Evolutionary conservation across 2,113 vertebrate species (phyloP).

Genomic region (Vulpes lagopus): DNA sequence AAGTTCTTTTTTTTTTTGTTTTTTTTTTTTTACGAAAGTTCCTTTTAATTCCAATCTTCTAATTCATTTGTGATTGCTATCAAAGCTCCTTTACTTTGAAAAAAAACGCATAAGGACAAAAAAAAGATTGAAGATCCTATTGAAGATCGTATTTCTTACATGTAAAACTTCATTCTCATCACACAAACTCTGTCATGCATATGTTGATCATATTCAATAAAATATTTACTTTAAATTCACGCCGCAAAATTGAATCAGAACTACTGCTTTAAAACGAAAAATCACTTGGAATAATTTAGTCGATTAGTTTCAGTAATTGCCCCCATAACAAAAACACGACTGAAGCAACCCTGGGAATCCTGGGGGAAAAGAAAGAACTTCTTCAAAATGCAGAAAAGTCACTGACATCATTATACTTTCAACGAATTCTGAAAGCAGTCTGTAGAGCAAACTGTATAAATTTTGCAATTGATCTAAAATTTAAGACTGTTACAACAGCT

Average conservation of each 20-base stretch:
- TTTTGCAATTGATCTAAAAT: conserved; percentile 48
- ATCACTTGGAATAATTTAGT: neutral
- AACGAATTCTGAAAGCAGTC: conserved; percentile 2
- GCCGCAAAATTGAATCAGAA: conserved; percentile 2
- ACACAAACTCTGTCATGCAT: neutral
- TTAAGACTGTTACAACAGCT: neutral
- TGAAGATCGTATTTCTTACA: neutral
- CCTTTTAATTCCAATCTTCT: conserved; percentile 8
- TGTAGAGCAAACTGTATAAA: conserved; percentile 9
- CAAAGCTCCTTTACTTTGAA: conserved; percentile 25
- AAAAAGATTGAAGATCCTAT: neutral
- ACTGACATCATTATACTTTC: neutral
- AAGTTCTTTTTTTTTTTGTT: neutral
- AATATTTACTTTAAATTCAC: neutral
- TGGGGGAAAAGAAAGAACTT: conserved; percentile 51
- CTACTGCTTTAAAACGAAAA: conserved; percentile 49
- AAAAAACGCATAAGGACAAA: neutral
- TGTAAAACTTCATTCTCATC: conserved; percentile 42
- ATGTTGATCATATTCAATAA: conserved; percentile 9
- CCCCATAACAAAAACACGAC: conserved; percentile 29
- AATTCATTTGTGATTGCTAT: conserved; percentile 1
- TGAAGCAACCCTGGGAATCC: neutral
- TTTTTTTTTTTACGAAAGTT: neutral
- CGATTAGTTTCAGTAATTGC: conserved; percentile 53
- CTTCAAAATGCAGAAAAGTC: conserved; percentile 18